These are phyloP conservation scores for Glossosoma conforme DNA, from an alignment of 1,140 invertebrate genomes.

Conservation along the genomic window DNA sequence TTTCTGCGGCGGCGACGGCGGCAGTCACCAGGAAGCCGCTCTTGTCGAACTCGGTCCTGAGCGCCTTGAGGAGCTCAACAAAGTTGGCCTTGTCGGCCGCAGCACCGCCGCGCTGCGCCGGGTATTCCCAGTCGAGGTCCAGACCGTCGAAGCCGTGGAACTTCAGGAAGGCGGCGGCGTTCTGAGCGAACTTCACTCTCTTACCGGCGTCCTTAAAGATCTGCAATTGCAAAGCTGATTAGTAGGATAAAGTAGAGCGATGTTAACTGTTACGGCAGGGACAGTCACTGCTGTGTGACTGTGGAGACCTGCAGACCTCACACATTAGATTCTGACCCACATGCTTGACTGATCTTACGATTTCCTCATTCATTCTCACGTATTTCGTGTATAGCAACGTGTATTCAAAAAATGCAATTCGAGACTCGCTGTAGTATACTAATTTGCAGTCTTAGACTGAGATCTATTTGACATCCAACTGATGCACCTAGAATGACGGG, in stretches of 20 bases:
- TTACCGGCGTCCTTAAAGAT: conserved; percentile 46
- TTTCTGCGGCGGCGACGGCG: conserved; percentile 56
- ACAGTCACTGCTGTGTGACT: no score
- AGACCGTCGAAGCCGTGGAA: conserved; percentile 72
- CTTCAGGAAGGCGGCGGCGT: conserved; percentile 53
- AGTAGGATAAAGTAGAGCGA: background rate
- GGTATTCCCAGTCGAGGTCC: conserved; percentile 81
- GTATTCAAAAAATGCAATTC: no score
- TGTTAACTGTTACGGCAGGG: no score
- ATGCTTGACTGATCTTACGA: no score
- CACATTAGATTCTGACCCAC: no score
- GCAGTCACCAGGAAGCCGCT: conserved; percentile 53
- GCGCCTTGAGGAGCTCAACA: conserved; percentile 51
- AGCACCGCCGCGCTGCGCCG: conserved; percentile 59
- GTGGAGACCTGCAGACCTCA: no score
- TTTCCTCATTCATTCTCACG: no score
- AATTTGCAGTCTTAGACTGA: no score
- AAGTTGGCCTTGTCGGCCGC: conserved; percentile 47
- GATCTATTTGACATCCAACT: no score
- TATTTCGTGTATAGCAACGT: no score
- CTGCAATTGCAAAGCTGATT: conserved; percentile 32
- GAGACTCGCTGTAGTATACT: no score
- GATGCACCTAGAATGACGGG: no score
- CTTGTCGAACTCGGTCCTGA: conserved; percentile 53
- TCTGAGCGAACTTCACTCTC: conserved; percentile 55